These are phyloP conservation scores for Crocodylus rhombifer DNA, from an alignment of 2,797 vertebrate species.

Conservation along the genomic window DNA sequence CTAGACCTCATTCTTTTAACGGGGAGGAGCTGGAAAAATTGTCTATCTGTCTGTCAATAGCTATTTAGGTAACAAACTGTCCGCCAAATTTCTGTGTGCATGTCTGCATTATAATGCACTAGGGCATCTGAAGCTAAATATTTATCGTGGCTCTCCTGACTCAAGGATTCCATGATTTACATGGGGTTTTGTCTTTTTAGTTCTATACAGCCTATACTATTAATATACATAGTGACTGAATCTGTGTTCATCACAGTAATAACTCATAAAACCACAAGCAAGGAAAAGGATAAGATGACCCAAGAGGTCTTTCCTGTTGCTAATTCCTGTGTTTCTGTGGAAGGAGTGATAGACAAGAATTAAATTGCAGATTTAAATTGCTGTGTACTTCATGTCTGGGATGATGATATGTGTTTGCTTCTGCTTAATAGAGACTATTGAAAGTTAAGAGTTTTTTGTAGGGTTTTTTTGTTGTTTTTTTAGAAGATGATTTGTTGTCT, in stretches of 20 bases:
- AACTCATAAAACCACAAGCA: not conserved
- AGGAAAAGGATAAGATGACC: not conserved
- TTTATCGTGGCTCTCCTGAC: not conserved
- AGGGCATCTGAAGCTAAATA: not conserved
- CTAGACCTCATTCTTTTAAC: not conserved
- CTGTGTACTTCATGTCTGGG: not conserved
- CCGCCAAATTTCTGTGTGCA: not conserved
- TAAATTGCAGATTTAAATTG: slow-evolving; percentile 29
- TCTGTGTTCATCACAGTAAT: not conserved
- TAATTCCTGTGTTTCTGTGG: not conserved
- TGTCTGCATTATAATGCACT: not conserved
- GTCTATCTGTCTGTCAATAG: not conserved
- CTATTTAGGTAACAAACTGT: not conserved
- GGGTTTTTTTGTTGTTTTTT: not conserved
- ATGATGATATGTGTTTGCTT: slow-evolving; percentile 28
- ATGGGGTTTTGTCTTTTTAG: not conserved
- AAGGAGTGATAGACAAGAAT: not conserved
- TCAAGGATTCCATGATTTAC: not conserved
- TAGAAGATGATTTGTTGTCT: too few relatives aligned
- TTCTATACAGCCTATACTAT: not conserved
- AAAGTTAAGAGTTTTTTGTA: not conserved
- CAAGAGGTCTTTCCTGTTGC: not conserved
- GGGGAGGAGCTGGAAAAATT: not conserved
- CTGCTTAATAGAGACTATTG: slow-evolving; percentile 1
- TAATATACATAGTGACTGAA: not conserved